These are phyloP conservation scores for Epicampocera succincta DNA, from an alignment of 2,888 invertebrate species.

Conservation along the genomic window DNA sequence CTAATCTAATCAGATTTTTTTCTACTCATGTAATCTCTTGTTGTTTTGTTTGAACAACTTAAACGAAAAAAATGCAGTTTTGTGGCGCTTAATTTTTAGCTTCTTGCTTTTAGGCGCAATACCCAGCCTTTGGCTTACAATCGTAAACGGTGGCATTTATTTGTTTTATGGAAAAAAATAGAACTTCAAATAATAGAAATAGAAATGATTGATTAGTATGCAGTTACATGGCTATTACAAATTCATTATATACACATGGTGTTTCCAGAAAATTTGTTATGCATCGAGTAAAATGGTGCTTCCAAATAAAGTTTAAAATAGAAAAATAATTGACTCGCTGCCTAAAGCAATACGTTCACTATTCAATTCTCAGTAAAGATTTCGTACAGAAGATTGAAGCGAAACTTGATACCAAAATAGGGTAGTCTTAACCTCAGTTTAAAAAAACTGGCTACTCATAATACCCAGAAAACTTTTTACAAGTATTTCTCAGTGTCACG, in stretches of 20 bases:
- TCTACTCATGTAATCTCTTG: conserved; percentile 50
- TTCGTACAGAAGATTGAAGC: too few species aligned
- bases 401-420: too few species aligned
- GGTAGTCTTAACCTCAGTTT: too few species aligned
- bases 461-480: too few species aligned
- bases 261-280: too few species aligned
- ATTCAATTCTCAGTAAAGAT: too few species aligned
- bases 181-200: background rate
- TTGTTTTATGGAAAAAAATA: conserved; percentile 47
- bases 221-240: conserved; percentile 22
- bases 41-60: conserved; percentile 32
- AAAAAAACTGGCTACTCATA: too few species aligned
- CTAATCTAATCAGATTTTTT: conserved; percentile 55
- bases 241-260: conserved; percentile 13
- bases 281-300: too few species aligned
- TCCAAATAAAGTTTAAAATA: too few species aligned
- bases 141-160: conserved; percentile 47
- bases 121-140: background rate
- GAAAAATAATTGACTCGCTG: too few species aligned
- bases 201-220: background rate
- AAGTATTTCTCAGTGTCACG: too few species aligned
- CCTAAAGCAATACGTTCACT: too few species aligned
- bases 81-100: conserved; percentile 50
- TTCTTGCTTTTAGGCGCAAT: background rate
- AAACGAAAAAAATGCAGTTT: conserved; percentile 11